Base-by-base conservation (phyloP, 37 sponge, comb jelly and placozoan genomes). In the Ianthella basta region DNA sequence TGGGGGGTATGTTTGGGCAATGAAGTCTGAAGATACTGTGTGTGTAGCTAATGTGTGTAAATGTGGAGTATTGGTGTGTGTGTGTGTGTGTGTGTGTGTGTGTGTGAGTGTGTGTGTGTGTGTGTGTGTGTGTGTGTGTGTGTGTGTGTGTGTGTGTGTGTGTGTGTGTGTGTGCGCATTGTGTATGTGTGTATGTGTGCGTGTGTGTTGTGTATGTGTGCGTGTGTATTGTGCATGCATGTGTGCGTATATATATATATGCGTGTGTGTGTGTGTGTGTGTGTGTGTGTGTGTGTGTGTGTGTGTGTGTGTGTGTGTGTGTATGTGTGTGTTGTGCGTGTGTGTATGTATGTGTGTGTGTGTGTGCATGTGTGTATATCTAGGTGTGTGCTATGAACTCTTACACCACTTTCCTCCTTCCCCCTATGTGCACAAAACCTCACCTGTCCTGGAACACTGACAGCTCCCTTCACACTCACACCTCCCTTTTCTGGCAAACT, bases 371-470 rank as follows among this genome's bases (percentile, higher is more conserved):
- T 34, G 12, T 34, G 72, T 8, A 2, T 60, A 25, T 15, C 59
- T 27, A 0, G 19, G 56, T 15, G 37, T 18, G 23, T 8, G 65
- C 38, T 10, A 44, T 44, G 50, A 44, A 3, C 50, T 44, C 50
- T 8, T 44, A 44, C 32, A 70, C 72, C 24, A 10, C 19, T 70
- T 20, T 27, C 72, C 30, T 27, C 5, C 34, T 13, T 8, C 36
- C 24, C 20, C 72, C 32, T 15, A 37, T 70, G 72, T 27, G 30
- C 36, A 27, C 72, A 27, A 10, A 37, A 0, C 5, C 37, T 56
- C 29, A 91, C 91, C 88, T 91, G 91, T 34, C 91, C 91, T 25
- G 88, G 88, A 6, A 91, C 68, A 4, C 66, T 57, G 20, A 90
- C 57, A 36, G 15, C 56, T 0, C 32, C 44, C 39, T 27, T 50